A percentile compares a stretch with the other conserved stretches of the same genome.
Evolutionary conservation across 2,888 invertebrate genomes (phyloP).

Genomic region (Ashinkailepas kermadecensis): DNA sequence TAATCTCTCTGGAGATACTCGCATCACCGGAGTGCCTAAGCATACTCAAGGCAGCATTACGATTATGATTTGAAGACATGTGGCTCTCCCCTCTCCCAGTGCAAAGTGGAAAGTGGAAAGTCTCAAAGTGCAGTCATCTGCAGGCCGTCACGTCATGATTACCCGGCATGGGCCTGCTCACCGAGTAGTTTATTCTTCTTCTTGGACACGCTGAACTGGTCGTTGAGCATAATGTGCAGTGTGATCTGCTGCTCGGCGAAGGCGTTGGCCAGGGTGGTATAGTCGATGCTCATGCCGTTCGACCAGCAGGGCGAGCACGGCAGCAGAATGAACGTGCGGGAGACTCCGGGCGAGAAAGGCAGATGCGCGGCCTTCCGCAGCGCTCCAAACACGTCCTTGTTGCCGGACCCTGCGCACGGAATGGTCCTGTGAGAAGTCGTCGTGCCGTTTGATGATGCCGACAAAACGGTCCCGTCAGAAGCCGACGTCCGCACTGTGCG

Average conservation of each 20-base stretch:
- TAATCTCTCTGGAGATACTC: no score
- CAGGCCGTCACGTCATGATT: no score
- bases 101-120: no score
- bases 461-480: no score
- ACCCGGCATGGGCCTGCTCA: slow-evolving; percentile 41
- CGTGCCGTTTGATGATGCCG: no score
- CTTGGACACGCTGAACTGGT: slow-evolving; percentile 68
- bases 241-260: slow-evolving; percentile 71
- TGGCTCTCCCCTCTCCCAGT: no score
- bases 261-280: slow-evolving; percentile 69
- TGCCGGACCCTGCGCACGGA: slow-evolving; percentile 47
- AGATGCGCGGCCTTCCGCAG: slow-evolving; percentile 63
- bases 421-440: no score
- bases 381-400: slow-evolving; percentile 65
- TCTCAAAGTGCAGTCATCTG: no score
- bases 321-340: slow-evolving; percentile 70
- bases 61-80: no score
- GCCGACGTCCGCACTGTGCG: no score
- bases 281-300: slow-evolving; percentile 62
- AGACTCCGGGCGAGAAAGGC: slow-evolving; percentile 72
- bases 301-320: slow-evolving; percentile 69
- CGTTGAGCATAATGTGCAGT: slow-evolving; percentile 73
- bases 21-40: no score
- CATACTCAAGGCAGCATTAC: no score
- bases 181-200: slow-evolving; percentile 67